Conservation (phyloP, 1,140 invertebrate species). For the Caenorhabditis latens region DNA sequence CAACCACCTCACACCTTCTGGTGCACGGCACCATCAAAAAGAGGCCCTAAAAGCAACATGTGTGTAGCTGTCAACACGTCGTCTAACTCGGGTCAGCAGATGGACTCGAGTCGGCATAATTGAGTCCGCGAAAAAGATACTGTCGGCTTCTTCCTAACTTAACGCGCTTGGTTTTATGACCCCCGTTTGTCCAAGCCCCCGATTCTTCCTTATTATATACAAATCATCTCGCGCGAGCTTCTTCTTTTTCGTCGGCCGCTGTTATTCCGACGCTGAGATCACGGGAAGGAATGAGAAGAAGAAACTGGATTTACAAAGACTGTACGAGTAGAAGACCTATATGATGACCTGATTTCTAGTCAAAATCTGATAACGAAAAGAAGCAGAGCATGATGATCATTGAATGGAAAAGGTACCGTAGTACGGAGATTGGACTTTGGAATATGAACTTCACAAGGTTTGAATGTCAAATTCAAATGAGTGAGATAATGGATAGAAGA, state of each 20-base stretch:
- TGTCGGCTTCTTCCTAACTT: background rate
- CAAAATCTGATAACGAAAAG: too few relatives aligned
- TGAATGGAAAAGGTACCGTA: too few relatives aligned
- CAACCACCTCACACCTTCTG: conserved; percentile 37
- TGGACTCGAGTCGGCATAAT: conserved; percentile 38
- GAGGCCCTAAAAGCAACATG: conserved; percentile 45
- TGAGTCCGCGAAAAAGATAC: conserved; percentile 38
- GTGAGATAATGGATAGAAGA: too few relatives aligned
- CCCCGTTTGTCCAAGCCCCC: background rate
- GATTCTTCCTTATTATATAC: background rate
- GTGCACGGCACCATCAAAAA: conserved; percentile 17
- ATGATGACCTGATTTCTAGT: too few relatives aligned
- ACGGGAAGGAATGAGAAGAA: background rate
- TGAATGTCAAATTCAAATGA: too few relatives aligned
- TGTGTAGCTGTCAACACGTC: conserved; percentile 22
- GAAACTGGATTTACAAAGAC: too few relatives aligned
- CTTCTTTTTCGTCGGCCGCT: background rate
- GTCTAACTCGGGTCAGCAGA: background rate
- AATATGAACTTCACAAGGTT: too few relatives aligned
- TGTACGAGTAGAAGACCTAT: too few relatives aligned
- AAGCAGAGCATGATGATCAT: too few relatives aligned
- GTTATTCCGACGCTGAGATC: background rate
- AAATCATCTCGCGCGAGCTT: background rate
- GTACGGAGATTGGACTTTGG: too few relatives aligned
- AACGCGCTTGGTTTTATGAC: background rate